These are phyloP conservation scores for Leptinotarsa haldemani DNA, from an alignment of 2,888 invertebrate genomes.

Conservation along the genomic window DNA sequence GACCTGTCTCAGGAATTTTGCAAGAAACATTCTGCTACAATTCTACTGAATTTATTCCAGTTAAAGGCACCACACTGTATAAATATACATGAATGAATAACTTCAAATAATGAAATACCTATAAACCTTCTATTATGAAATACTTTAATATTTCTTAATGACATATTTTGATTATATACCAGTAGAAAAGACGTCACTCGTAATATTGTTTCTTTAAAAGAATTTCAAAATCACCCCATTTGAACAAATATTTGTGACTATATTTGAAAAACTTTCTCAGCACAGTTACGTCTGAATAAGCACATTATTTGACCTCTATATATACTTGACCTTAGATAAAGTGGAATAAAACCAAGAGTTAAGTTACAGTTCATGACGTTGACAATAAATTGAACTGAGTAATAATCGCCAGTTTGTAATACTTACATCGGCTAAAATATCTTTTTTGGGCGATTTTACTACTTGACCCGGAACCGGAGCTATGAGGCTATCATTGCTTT, in stretches of 20 bases:
- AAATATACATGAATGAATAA: no score
- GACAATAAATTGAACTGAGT: no score
- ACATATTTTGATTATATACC: not conserved
- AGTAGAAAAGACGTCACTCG: not conserved
- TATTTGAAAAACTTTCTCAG: not conserved
- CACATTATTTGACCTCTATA: constrained; percentile 7
- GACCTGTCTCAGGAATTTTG: no score
- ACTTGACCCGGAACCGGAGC: constrained; percentile 37
- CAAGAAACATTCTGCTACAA: no score
- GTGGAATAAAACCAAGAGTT: constrained; percentile 13
- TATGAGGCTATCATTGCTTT: constrained; percentile 27
- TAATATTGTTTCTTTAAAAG: not conserved
- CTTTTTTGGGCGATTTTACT: constrained; percentile 37
- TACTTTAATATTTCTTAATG: no score
- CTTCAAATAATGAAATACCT: no score
- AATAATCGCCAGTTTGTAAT: not conserved
- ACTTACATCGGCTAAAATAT: constrained; percentile 49
- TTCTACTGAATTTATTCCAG: no score
- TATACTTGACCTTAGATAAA: constrained; percentile 24
- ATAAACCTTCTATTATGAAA: no score
- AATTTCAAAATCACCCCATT: constrained; percentile 3
- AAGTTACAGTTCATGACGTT: not conserved
- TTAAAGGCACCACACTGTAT: no score
- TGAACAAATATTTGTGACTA: not conserved
- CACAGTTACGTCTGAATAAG: not conserved